Conservation (phyloP, 2,113 vertebrate species). For the Falcunculus frontatus region DNA sequence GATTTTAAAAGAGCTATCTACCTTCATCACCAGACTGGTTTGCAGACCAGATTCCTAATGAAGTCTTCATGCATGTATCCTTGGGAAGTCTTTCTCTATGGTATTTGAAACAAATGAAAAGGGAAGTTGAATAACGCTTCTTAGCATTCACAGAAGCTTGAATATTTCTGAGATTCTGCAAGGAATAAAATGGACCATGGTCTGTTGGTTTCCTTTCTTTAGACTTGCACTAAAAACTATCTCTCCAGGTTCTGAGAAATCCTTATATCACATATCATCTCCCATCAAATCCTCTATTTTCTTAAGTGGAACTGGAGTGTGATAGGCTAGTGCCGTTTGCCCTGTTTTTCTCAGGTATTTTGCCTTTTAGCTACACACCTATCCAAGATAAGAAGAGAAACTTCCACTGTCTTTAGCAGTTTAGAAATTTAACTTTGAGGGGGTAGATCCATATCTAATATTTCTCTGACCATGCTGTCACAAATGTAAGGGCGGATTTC, state of each 20-base stretch:
- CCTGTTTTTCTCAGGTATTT: background rate
- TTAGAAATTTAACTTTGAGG: background rate
- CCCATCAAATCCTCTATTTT: background rate
- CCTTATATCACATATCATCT: background rate
- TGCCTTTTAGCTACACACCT: background rate
- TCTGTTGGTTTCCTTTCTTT: background rate
- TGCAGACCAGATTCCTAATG: background rate
- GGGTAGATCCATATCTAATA: background rate
- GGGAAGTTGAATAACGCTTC: background rate
- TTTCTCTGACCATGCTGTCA: background rate
- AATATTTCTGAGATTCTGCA: background rate
- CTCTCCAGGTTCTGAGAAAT: background rate
- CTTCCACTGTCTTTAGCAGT: background rate
- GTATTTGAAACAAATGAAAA: background rate
- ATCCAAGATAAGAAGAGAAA: background rate
- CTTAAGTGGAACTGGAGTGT: background rate
- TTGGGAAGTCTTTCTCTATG: background rate
- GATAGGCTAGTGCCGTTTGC: background rate
- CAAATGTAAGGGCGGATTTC: background rate
- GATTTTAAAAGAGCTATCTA: background rate
- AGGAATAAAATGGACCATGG: background rate
- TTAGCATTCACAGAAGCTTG: background rate
- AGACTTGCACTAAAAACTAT: background rate
- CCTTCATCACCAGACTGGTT: background rate
- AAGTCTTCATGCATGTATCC: background rate